Evolutionary conservation across 1,140 invertebrate species (phyloP), one percentile per base, ranked within the genome.

Genomic region (Steinernema khuongi): DNA sequence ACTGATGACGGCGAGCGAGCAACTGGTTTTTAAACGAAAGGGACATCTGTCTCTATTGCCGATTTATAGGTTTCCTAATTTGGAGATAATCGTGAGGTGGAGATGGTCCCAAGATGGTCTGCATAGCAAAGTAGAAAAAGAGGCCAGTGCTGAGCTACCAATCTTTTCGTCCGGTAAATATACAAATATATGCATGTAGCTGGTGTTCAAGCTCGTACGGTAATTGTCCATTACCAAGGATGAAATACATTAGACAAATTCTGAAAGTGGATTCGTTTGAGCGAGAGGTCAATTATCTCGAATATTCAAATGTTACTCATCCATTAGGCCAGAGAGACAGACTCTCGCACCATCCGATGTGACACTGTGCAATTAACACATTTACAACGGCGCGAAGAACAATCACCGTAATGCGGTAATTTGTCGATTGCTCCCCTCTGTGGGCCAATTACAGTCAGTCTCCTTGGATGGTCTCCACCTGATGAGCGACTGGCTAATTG

Each of bases 351-450:
- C 50, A 60, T 26, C 11, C 11, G 50, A 60, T 60, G n/a, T n/a
- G 50, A 60, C 50, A 60, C 50, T 60, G 50, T 60, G 50, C 50
- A 60, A 60, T 60, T 60, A 60, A 60, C 50, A 60, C 50, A 60
- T 60, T 60, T 60, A 60, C 50, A 60, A 26, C 50, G 26, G 50
- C 22, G 19, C 50, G 50, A 60, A 7, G 50, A 22, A 60, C 50
- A 60, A 60, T 60, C 22, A 22, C 50, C 50, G 26, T 60, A 60
- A 60, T 60, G 50, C 50, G 11, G 50, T 60, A 60, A 60, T 60
- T 60, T 26, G 22, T 11, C 50, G 7, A 60, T 60, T 60, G 50
- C 50, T 26, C 22, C 26, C 7, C 50, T 17, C 50, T 60, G 19
- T 22, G 19, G 50, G 50, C 50, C 50, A 60, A 60, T 60, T 60